Conservation (phyloP, 2,888 invertebrate genomes). For the Pseudanteris insignis region DNA sequence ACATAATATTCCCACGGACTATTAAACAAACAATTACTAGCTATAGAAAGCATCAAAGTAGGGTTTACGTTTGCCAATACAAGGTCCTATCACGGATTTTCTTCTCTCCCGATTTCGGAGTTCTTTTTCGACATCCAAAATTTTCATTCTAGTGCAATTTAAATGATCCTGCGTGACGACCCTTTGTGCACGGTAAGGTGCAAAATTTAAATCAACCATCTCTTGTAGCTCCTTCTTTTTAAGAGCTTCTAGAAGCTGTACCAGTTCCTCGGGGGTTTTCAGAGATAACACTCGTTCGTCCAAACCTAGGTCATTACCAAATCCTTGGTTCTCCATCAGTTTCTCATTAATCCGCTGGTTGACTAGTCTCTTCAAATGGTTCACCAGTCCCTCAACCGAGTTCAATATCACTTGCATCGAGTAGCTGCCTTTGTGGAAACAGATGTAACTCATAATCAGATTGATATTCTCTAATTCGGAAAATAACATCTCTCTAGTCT, state of each 20-base stretch:
- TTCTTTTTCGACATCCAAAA: slow-evolving; percentile 53
- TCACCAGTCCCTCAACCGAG: not conserved
- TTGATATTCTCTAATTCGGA: slow-evolving; percentile 54
- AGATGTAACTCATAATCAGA: slow-evolving; percentile 18
- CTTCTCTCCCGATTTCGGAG: slow-evolving; percentile 31
- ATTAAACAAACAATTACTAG: not conserved
- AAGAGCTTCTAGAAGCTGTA: slow-evolving; percentile 52
- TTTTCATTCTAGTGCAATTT: slow-evolving; percentile 55
- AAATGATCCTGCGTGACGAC: slow-evolving; percentile 56
- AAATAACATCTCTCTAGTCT: slow-evolving; percentile 51
- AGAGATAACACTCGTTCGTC: slow-evolving; percentile 52
- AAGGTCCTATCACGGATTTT: not conserved
- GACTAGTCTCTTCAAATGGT: slow-evolving; percentile 52
- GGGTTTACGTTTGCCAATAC: slow-evolving; percentile 3
- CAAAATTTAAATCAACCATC: slow-evolving; percentile 56
- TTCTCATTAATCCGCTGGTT: slow-evolving; percentile 49
- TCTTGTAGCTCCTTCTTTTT: slow-evolving; percentile 59
- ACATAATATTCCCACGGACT: too few relatives aligned
- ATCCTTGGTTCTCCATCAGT: slow-evolving; percentile 31
- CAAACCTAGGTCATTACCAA: slow-evolving; percentile 42
- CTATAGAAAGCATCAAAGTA: slow-evolving; percentile 27
- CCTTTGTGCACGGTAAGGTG: slow-evolving; percentile 58
- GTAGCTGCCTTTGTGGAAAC: slow-evolving; percentile 7
- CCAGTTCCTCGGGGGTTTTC: slow-evolving; percentile 56
- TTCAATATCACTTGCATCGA: not conserved